These are phyloP conservation scores for Gobiocypris rarus DNA, from an alignment of 2,113 vertebrate genomes.

Conservation along the genomic window DNA sequence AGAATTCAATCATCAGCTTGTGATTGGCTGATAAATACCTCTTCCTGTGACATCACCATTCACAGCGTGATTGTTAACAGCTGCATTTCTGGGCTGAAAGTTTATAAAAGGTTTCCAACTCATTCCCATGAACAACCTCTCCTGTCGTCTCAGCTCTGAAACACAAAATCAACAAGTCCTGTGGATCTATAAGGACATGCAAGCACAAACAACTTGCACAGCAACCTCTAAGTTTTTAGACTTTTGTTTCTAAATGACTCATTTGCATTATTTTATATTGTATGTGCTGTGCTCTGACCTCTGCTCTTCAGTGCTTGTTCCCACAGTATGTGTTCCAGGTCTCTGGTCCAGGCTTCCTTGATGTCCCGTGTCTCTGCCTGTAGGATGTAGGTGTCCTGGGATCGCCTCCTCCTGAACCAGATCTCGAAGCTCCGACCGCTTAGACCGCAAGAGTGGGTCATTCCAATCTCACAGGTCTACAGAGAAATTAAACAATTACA, in stretches of 20 bases:
- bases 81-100: conserved; percentile 77
- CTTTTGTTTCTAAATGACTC: neutral
- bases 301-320: conserved; percentile 77
- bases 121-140: conserved; percentile 81
- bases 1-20: neutral
- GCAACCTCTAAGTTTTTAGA: neutral
- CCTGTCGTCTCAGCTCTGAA: conserved; percentile 79
- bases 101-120: conserved; percentile 79
- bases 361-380: conserved; percentile 68
- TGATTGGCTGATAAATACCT: conserved; percentile 64
- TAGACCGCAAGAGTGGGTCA: conserved; percentile 75
- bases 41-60: conserved; percentile 68
- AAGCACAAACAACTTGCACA: neutral
- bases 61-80: conserved; percentile 71
- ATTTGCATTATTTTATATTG: too few species aligned
- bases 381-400: conserved; percentile 76
- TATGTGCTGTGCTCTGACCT: conserved; percentile 58
- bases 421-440: conserved; percentile 78
- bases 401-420: conserved; percentile 79
- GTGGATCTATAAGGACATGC: neutral
- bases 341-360: conserved; percentile 78
- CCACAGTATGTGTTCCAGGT: conserved; percentile 80
- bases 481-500: neutral
- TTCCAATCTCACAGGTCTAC: conserved; percentile 78
- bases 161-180: conserved; percentile 19